These are phyloP conservation scores for Dromaius novaehollandiae DNA, from an alignment of 2,113 vertebrate genomes.

Conservation along the genomic window DNA sequence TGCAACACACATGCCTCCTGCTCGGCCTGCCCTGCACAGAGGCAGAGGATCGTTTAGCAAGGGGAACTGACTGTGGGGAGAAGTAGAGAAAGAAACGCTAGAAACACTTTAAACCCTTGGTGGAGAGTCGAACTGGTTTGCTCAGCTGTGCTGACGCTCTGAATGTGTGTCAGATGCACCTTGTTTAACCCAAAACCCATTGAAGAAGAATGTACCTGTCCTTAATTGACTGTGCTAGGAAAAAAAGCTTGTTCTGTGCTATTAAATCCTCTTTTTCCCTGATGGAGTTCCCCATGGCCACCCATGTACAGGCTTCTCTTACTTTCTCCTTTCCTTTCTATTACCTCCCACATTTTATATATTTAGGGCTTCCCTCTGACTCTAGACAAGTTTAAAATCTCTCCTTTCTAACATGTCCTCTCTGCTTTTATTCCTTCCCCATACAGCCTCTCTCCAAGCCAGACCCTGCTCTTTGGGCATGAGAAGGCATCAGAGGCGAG, in stretches of 20 bases:
- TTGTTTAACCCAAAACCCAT: not conserved
- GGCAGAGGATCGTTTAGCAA: not conserved
- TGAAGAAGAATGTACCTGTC: not conserved
- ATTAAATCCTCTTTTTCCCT: not conserved
- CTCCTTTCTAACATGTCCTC: not conserved
- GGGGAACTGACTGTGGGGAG: not conserved
- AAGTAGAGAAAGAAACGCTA: fast-evolving
- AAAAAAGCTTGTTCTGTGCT: not conserved
- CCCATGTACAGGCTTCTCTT: not conserved
- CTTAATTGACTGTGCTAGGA: not conserved
- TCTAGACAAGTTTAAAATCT: not conserved
- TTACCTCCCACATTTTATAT: not conserved
- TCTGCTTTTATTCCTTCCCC: not conserved
- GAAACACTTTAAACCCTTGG: not conserved
- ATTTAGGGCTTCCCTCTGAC: not conserved
- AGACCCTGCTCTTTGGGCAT: not conserved
- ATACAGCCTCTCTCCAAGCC: not conserved
- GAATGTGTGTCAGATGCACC: not conserved
- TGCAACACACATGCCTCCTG: not conserved
- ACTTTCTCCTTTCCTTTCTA: not conserved
- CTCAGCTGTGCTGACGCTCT: not conserved
- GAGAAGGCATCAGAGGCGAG: not conserved
- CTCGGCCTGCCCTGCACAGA: not conserved
- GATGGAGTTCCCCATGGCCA: not conserved
- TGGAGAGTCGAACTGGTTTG: not conserved